These are phyloP conservation scores for Eospalax fontanierii DNA, from an alignment of 2,797 vertebrate species.

Conservation along the genomic window DNA sequence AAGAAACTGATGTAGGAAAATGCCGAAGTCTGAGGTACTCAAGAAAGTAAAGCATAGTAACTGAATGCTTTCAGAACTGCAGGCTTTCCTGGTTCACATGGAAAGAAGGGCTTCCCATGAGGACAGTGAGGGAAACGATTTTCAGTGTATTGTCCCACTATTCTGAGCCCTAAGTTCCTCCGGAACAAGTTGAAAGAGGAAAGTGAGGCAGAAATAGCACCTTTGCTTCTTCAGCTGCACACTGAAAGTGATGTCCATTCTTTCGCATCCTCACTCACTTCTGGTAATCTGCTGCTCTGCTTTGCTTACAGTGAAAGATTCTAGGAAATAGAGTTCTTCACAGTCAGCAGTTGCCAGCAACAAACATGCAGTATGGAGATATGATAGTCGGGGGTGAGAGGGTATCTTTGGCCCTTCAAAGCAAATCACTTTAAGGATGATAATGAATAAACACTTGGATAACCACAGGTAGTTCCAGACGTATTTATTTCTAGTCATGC, in stretches of 20 bases:
- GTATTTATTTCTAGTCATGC: neutral
- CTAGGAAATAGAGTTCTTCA: neutral
- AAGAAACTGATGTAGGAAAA: neutral
- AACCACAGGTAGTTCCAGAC: neutral
- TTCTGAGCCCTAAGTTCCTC: neutral
- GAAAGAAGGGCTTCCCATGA: neutral
- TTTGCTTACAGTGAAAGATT: neutral
- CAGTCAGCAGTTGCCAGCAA: neutral
- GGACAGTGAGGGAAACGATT: neutral
- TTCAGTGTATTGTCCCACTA: neutral
- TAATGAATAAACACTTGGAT: neutral
- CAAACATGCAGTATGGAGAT: too few relatives aligned
- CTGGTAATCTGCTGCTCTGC: neutral
- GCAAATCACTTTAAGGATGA: neutral
- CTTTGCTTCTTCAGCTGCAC: neutral
- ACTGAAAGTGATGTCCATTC: neutral
- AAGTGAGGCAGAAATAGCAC: neutral
- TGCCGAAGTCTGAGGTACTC: neutral
- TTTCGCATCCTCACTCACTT: neutral
- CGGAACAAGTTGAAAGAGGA: neutral
- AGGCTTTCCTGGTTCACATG: neutral
- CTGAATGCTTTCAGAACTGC: accelerated
- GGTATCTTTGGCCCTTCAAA: neutral
- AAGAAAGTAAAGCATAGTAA: neutral
- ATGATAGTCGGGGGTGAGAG: too few relatives aligned